phyloP scores from a whole-genome alignment of 2,888 invertebrate species.

The Miltochrista miniata region DNA sequence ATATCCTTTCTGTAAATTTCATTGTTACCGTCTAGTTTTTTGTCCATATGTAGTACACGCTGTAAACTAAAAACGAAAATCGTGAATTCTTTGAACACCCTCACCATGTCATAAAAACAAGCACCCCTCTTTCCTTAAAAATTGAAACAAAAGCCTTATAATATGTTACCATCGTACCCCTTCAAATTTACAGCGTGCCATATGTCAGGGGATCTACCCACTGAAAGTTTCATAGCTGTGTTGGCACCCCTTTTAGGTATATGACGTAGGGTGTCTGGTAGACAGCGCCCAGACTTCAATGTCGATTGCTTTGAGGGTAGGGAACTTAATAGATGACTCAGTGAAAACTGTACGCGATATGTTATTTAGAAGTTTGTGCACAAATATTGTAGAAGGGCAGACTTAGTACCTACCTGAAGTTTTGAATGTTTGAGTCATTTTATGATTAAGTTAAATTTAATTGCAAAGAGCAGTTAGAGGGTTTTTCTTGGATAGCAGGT shows the following conservation, averaged over 20 bases:
- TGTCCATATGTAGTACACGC: neutral
- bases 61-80: neutral
- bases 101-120: neutral
- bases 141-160: slow-evolving; percentile 24
- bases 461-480: too few species aligned
- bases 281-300: slow-evolving; percentile 40
- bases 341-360: too few species aligned
- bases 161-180: slow-evolving; percentile 36
- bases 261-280: slow-evolving; percentile 29
- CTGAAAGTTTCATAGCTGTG: slow-evolving; percentile 69
- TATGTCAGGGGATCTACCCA: slow-evolving; percentile 44
- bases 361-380: too few species aligned
- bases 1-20: too few species aligned
- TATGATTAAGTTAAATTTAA: too few species aligned
- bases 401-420: too few species aligned
- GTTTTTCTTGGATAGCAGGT: too few species aligned
- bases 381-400: too few species aligned
- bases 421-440: too few species aligned
- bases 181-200: slow-evolving; percentile 40
- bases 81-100: slow-evolving; percentile 2
- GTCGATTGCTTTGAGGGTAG: slow-evolving; percentile 31
- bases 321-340: slow-evolving; percentile 33
- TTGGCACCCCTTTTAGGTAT: slow-evolving; percentile 40
- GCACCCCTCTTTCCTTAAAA: slow-evolving; percentile 8
- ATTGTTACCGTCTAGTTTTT: too few species aligned